Conservation (phyloP, 2,888 invertebrate species). For the Hypena proboscidalis region DNA sequence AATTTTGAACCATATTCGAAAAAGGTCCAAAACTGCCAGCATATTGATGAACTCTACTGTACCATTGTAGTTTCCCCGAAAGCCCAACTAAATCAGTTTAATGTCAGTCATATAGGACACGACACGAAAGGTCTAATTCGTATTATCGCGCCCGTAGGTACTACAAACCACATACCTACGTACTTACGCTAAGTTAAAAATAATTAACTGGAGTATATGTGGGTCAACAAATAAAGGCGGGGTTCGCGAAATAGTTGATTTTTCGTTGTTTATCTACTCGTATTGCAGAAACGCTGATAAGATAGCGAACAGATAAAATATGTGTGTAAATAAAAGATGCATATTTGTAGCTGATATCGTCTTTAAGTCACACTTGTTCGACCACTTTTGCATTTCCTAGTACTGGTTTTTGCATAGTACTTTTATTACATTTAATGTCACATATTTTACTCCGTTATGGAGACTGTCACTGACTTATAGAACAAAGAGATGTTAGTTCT, state of each 20-base stretch:
- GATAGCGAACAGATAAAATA: constrained; percentile 73
- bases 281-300: constrained; percentile 80
- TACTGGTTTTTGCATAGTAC: constrained; percentile 18
- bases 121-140: background rate
- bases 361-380: constrained; percentile 52
- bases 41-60: no score
- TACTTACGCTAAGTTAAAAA: constrained; percentile 49
- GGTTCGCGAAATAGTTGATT: constrained; percentile 73
- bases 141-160: constrained; percentile 21
- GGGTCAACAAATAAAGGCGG: constrained; percentile 80
- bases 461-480: constrained; percentile 9
- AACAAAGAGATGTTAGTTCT: constrained; percentile 2
- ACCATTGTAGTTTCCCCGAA: no score
- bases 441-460: constrained; percentile 15
- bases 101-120: no score
- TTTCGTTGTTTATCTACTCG: constrained; percentile 68
- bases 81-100: no score
- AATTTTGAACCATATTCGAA: no score
- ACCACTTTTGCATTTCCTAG: constrained; percentile 55
- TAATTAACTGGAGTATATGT: constrained; percentile 66
- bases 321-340: constrained; percentile 80
- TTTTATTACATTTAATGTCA: constrained; percentile 21
- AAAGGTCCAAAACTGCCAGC: no score
- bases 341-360: constrained; percentile 69
- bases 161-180: constrained; percentile 7